Conservation (phyloP, 2,797 vertebrate species). For the Oreonectes daqikongensis region DNA sequence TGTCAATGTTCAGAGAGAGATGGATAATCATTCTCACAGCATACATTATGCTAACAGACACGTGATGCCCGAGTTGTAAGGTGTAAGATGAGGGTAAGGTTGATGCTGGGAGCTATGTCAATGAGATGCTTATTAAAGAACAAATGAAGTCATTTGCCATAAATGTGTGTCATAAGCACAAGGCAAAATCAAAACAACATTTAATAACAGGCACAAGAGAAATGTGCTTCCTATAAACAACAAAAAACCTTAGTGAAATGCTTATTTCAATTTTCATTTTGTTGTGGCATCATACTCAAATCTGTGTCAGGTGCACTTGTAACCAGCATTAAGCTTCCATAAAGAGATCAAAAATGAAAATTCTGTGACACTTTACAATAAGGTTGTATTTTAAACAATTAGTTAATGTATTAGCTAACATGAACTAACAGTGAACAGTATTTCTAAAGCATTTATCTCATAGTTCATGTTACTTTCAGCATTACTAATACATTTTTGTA, state of each 20-base stretch:
- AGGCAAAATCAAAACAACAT: not conserved
- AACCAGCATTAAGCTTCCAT: too few relatives aligned
- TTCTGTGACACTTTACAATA: too few relatives aligned
- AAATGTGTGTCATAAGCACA: not conserved
- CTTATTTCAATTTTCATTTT: not conserved
- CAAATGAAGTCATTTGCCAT: not conserved
- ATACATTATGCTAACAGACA: conserved; percentile 61
- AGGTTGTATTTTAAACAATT: too few relatives aligned
- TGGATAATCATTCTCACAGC: conserved; percentile 56
- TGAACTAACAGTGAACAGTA: too few relatives aligned
- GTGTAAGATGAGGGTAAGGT: not conserved
- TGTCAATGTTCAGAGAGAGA: conserved; percentile 57
- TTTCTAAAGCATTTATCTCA: too few relatives aligned
- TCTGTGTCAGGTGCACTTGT: too few relatives aligned
- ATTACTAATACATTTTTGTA: too few relatives aligned
- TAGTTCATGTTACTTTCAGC: too few relatives aligned
- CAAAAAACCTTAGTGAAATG: not conserved
- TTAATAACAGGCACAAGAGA: not conserved
- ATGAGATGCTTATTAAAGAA: conserved; percentile 14
- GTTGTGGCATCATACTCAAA: not conserved
- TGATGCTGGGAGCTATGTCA: conserved; percentile 11
- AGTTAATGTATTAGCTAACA: too few relatives aligned
- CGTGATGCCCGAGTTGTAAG: conserved; percentile 12
- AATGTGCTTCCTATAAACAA: not conserved
- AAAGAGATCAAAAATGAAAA: too few relatives aligned